Evolutionary conservation across 2,888 invertebrate species (phyloP).

Genomic region (Drosophila prostipennis): DNA sequence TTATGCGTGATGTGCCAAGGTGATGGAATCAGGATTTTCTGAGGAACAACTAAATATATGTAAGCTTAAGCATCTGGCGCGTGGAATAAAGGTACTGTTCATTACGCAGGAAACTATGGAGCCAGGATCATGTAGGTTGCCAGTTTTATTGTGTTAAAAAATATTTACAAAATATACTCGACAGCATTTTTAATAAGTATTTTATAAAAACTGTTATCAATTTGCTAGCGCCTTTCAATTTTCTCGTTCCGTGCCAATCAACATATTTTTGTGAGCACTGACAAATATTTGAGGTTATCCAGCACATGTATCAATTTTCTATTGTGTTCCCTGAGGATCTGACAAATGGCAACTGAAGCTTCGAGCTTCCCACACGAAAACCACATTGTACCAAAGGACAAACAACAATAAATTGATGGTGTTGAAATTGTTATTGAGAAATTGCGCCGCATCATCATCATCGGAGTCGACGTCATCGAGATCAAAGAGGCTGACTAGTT

Average conservation of each 20-base stretch:
- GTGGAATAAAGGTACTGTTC: constrained; percentile 7
- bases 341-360: constrained; percentile 27
- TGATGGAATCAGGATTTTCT: constrained; percentile 14
- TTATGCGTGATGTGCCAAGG: constrained; percentile 49
- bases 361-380: constrained; percentile 12
- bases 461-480: constrained; percentile 60
- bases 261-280: constrained; percentile 6
- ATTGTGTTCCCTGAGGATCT: constrained; percentile 24
- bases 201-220: background rate
- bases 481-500: constrained; percentile 72
- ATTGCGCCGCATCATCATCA: constrained; percentile 68
- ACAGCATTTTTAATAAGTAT: background rate
- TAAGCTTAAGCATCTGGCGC: constrained; percentile 19
- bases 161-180: too few relatives aligned
- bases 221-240: background rate
- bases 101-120: constrained; percentile 1
- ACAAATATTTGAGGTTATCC: constrained; percentile 11
- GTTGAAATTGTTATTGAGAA: constrained; percentile 67
- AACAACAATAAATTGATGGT: constrained; percentile 67
- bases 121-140: too few relatives aligned
- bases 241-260: constrained; percentile 12
- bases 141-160: too few relatives aligned
- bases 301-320: constrained; percentile 17
- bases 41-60: constrained; percentile 1
- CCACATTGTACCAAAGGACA: constrained; percentile 39